Conservation (phyloP, 2,888 invertebrate species). For the Monoplex corrugatus region DNA sequence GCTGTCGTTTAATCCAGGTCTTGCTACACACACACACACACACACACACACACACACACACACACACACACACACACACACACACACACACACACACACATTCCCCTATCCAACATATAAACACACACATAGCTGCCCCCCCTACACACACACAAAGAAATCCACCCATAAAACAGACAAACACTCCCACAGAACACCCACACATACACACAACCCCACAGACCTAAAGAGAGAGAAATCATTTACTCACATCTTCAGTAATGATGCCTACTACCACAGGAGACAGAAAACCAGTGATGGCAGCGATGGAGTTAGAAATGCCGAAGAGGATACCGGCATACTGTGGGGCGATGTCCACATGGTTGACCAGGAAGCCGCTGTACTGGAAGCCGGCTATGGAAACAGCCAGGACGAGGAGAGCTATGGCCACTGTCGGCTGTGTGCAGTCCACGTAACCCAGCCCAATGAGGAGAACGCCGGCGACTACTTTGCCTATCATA, state of each 20-base stretch:
- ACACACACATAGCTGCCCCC: background rate
- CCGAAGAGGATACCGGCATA: conserved; percentile 81
- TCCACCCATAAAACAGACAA: background rate
- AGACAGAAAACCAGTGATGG: conserved; percentile 79
- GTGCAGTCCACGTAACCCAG: conserved; percentile 79
- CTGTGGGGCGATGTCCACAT: conserved; percentile 81
- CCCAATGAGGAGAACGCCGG: conserved; percentile 76
- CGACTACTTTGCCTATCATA: conserved; percentile 73
- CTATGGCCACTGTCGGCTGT: conserved; percentile 72
- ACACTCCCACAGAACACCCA: background rate
- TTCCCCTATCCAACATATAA: background rate
- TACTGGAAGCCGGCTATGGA: conserved; percentile 77
- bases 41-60: background rate
- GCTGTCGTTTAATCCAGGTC: too few relatives aligned
- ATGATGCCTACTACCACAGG: conserved; percentile 77
- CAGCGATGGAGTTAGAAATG: conserved; percentile 80
- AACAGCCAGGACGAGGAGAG: conserved; percentile 75
- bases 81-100: background rate
- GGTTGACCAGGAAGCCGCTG: conserved; percentile 80
- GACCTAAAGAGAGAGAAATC: background rate
- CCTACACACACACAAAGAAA: background rate
- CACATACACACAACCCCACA: background rate
- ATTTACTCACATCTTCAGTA: conserved; percentile 68
- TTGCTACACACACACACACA: background rate
- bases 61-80: background rate